Base-by-base conservation (phyloP, 1,140 invertebrate species). In the Penaeus chinensis region DNA sequence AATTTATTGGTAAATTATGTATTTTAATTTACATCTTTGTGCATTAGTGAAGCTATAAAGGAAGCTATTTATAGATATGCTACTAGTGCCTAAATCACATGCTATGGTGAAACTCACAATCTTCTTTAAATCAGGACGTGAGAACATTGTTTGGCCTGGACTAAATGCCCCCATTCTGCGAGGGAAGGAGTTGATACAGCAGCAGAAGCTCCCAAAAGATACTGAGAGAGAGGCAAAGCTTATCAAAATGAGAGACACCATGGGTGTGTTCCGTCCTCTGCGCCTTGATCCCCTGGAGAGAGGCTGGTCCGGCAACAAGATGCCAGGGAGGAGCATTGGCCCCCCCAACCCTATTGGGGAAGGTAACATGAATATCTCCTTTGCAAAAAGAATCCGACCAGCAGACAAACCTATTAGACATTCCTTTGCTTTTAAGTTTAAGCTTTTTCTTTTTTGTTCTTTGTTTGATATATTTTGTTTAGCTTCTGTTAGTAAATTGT, bases 91-190 rank as follows among this genome's bases (percentile, higher is more conserved):
- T 42, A 42, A 42, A 8, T 42, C 37, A 42, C 4, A 42, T 42
- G 4, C 4, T 54, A 54, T 54, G 54, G 11, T 13, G 2, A 8
- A 54, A 76, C 60, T 61, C 63, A 20, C 27, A 61, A 8, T 37
- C 18, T 85, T 77, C 42, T 90, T 87, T 54, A 63, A 91, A 88
- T 83, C 88, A 94, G 95, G 95, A 61, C 96, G 95, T 92, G 93
- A 95, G 71, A 96, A 96, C 91, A 96, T 98, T 90, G 47, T 97
- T 82, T 99, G 97, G 96, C 98, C 98, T 47, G 98, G 98, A 37
- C 93, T 99, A 37, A 98, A 96, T 91, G 93, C 95, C 2, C 96
- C 97, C 5, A 93, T 99, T 18, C 92, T 98, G 16, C 94, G 94
- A 91, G 97, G 97, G 2, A 95, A 93, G 91, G 95, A 97, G 91